A percentile compares a stretch with the other conserved stretches of the same genome.
Evolutionary conservation across 2,113 vertebrate species (phyloP).

Genomic region (Neolamprologus tretocephalus): DNA sequence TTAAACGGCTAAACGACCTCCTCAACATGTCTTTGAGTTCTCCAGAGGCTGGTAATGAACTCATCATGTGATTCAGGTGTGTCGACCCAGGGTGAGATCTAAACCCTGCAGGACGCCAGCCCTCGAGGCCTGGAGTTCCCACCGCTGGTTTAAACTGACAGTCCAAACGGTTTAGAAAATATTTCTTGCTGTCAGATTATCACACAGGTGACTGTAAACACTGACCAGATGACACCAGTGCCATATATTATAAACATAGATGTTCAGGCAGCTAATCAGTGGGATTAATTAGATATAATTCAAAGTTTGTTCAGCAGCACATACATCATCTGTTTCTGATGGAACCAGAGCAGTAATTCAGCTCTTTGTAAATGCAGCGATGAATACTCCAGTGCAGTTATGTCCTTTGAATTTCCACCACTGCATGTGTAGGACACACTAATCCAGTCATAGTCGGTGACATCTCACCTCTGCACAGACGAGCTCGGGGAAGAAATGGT

Average conservation of each 20-base stretch:
- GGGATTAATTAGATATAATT: neutral
- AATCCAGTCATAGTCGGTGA: neutral
- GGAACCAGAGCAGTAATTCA: neutral
- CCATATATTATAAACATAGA: neutral
- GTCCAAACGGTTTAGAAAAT: neutral
- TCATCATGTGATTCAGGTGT: neutral
- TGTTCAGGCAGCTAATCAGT: neutral
- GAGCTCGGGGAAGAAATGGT: neutral
- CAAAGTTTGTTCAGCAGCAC: neutral
- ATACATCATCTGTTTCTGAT: neutral
- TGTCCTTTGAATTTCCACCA: fast-evolving
- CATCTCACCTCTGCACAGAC: fast-evolving
- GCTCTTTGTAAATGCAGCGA: neutral
- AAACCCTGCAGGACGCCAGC: fast-evolving
- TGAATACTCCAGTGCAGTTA: neutral
- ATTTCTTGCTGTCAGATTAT: fast-evolving
- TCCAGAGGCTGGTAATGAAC: fast-evolving
- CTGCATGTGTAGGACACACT: neutral
- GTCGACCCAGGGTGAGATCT: fast-evolving
- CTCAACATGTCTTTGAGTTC: neutral
- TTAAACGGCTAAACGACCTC: neutral
- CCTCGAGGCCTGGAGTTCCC: neutral
- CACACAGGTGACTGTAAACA: neutral
- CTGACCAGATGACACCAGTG: neutral
- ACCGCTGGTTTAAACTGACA: neutral